Evolutionary conservation across 2,888 invertebrate genomes (phyloP), one percentile per base, ranked within the genome.

Genomic region (Trissonchulus sp.): DNA sequence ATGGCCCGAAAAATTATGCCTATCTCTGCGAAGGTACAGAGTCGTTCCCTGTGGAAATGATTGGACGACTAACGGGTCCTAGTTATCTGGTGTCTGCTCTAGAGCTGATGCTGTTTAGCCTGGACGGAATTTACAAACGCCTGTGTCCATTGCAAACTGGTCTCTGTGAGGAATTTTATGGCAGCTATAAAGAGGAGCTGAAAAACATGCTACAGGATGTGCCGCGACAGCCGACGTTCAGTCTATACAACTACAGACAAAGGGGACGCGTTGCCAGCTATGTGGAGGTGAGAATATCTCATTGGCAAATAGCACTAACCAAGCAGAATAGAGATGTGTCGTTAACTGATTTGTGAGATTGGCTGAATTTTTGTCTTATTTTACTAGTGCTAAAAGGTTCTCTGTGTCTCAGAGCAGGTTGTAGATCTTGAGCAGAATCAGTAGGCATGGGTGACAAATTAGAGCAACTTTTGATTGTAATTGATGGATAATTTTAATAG

Each of bases 91-190:
- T 79, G 15, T 76, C 80, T 23, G 81, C 81, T 28, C 74, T 83
- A 34, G 82, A 83, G 74, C 73, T 80, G 23, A 76, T 83, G 71
- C 78, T 83, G 8, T 79, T 81, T 65, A 81, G 81, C 38, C 78
- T 81, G 77, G 82, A 82, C 73, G 79, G 68, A 65, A 34, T 73
- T 8, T 75, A 75, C 60, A 75, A 75, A 73, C 35, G 23, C 36
- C 74, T 69, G 15, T 75, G 77, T 69, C 80, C 80, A 1, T 73
- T 77, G 30, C 80, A 81, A 75, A 78, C 76, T 2, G 82, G 80
- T 15, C 72, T 83, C n/a, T 83, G 83, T 68, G 77, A 78, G n/a
- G 81, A 81, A 62, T 83, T 83, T 78, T 80, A 79, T 74, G 79
- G 78, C 68, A 78, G 81, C 65, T 83, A 82, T 31, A 76, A 83